Evolutionary conservation across 2,888 invertebrate genomes (phyloP).

Genomic region (Silvanus unidentatus): DNA sequence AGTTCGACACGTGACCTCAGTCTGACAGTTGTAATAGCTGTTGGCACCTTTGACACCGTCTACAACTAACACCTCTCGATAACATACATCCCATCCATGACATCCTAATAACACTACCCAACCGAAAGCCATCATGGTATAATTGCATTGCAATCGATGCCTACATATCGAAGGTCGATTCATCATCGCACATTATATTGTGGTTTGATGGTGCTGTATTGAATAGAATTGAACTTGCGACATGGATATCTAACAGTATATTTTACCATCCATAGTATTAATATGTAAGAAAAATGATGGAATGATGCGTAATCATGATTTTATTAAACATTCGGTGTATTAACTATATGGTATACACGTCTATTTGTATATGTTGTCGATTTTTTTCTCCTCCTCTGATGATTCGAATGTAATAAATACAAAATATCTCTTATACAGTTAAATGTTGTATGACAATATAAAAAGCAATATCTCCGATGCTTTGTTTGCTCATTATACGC

Average conservation of each 20-base stretch:
- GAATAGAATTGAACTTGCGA: slow-evolving; percentile 9
- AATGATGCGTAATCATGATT: slow-evolving; percentile 17
- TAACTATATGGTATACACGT: too few species aligned
- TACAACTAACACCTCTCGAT: slow-evolving; percentile 19
- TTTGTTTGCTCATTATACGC: too few species aligned
- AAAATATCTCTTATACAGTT: too few species aligned
- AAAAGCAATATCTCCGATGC: too few species aligned
- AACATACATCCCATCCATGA: slow-evolving; percentile 14
- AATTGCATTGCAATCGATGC: slow-evolving; percentile 19
- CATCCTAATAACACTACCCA: slow-evolving; percentile 22
- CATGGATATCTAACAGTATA: slow-evolving; percentile 16
- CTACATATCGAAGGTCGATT: slow-evolving; percentile 23
- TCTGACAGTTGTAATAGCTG: slow-evolving; percentile 16
- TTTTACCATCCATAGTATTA: slow-evolving; percentile 11
- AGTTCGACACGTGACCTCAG: slow-evolving; percentile 17
- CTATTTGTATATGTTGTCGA: not conserved
- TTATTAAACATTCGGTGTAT: slow-evolving; percentile 19
- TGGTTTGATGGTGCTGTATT: too few species aligned
- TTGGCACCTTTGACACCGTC: slow-evolving; percentile 18
- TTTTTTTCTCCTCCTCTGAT: too few species aligned
- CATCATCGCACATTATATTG: slow-evolving; percentile 7
- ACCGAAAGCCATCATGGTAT: slow-evolving; percentile 7
- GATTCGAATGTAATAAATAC: too few species aligned
- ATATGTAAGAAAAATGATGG: slow-evolving; percentile 15
- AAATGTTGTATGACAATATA: too few species aligned